Conservation (phyloP, 1,140 invertebrate species). For the Tetramorium parvispinum region DNA sequence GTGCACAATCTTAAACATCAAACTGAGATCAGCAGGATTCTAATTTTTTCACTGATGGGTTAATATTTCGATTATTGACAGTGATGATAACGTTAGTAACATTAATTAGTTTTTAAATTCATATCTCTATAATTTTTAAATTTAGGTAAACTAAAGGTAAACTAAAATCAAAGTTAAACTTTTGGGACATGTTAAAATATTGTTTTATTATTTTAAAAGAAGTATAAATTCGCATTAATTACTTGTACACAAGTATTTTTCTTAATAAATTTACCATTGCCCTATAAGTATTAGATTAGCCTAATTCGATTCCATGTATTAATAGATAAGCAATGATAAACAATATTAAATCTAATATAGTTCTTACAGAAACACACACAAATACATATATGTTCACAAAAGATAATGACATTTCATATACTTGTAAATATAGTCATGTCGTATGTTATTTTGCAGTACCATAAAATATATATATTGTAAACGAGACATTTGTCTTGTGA, state of each 20-base stretch:
- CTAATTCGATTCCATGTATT: constrained; percentile 48
- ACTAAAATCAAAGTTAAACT: constrained; percentile 58
- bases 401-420: constrained; percentile 13
- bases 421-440: constrained; percentile 39
- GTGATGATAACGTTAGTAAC: constrained; percentile 68
- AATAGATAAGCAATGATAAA: constrained; percentile 42
- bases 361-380: not conserved
- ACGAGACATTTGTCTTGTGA: constrained; percentile 24
- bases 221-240: constrained; percentile 60
- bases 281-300: constrained; percentile 17
- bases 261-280: constrained; percentile 30
- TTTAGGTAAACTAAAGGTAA: constrained; percentile 47
- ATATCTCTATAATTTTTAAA: constrained; percentile 40
- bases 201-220: constrained; percentile 35
- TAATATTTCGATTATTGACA: constrained; percentile 68
- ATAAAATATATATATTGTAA: constrained; percentile 44
- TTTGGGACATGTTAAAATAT: constrained; percentile 13
- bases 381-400: constrained; percentile 7
- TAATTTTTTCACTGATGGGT: too few species aligned
- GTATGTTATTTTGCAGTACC: constrained; percentile 22
- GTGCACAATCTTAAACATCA: too few species aligned
- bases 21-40: too few species aligned
- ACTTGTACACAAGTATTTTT: constrained; percentile 52
- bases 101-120: constrained; percentile 51
- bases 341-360: constrained; percentile 25